Evolutionary conservation across 2,888 invertebrate species (phyloP).

Genomic region (Andrena praecox): DNA sequence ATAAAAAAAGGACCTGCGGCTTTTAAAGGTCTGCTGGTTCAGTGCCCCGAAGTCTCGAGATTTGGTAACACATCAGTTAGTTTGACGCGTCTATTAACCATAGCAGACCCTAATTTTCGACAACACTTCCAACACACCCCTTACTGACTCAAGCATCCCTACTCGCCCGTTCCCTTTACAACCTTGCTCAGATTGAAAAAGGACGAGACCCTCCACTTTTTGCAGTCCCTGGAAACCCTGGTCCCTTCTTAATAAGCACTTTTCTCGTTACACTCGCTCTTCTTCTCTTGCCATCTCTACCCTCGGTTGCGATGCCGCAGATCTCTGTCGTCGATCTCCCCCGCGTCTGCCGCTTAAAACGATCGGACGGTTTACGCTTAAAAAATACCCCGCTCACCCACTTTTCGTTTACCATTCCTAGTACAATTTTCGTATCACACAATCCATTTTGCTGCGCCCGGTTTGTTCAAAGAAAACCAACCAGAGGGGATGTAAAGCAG

Average conservation of each 20-base stretch:
- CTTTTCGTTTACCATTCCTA: not conserved
- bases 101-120: conserved; percentile 68
- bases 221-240: conserved; percentile 49
- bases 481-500: not conserved
- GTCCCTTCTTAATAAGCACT: conserved; percentile 70
- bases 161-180: conserved; percentile 20
- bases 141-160: conserved; percentile 47
- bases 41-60: conserved; percentile 11
- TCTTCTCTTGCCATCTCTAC: conserved; percentile 43
- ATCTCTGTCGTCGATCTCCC: conserved; percentile 3
- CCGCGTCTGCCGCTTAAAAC: not conserved
- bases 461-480: not conserved
- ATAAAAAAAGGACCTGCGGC: not conserved
- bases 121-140: conserved; percentile 35
- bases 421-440: not conserved
- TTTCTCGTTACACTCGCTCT: conserved; percentile 47
- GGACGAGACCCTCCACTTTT: conserved; percentile 38
- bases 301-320: conserved; percentile 7
- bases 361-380: not conserved
- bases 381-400: not conserved
- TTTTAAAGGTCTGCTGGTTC: too few relatives aligned
- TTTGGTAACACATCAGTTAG: conserved; percentile 68
- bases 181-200: conserved; percentile 19
- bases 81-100: conserved; percentile 75
- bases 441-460: not conserved